Evolutionary conservation across 2,797 vertebrate genomes (phyloP), one percentile per base, ranked within the genome.

Genomic region (Protonibea diacanthus): DNA sequence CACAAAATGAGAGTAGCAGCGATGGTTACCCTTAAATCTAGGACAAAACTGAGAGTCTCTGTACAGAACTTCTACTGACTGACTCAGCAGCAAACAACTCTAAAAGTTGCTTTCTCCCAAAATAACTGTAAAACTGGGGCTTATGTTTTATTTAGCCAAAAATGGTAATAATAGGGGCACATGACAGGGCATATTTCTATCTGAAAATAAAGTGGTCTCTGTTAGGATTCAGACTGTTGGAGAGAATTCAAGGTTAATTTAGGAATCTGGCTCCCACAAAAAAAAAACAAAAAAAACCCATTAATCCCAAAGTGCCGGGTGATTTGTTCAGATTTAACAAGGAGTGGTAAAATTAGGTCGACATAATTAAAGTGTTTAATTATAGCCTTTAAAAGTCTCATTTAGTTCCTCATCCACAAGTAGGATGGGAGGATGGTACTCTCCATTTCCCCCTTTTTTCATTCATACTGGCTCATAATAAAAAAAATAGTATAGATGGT

Each of bases 241-340:
- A 81, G 1, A 53, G 8, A 48, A 60, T 85, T 88, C 78, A 85
- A 73, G 29, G 66, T 85, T 87, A 60, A 78, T 84, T 86, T 78
- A 33, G 47, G 72, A 80, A 74, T 2, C 21, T 61, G 71, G 27
- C 10, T 47, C 70, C 25, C 1, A 3, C 42, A 8, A 53, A 57
- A 33, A 29, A 29, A 33, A 29, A 33, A 33, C 7, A 49, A 10
- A 44, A 10, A 18, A 18, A 47, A 47, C 33, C 18, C 4, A 56
- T 60, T 55, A 13, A 56, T 65, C 25, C 21, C 15, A 69, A 29
- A 76, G 45, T 5, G 13, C 20, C 1, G 10, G 23, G 21, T 48
- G 15, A 84, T 83, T 86, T 83, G 48, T 71, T 79, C 2, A 1
- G 42, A 63, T 82, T 78, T 72, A 79, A 86, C 27, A 47, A 80